phyloP scores from a whole-genome alignment of 2,797 vertebrate genomes.

The Australoheros facetus region DNA sequence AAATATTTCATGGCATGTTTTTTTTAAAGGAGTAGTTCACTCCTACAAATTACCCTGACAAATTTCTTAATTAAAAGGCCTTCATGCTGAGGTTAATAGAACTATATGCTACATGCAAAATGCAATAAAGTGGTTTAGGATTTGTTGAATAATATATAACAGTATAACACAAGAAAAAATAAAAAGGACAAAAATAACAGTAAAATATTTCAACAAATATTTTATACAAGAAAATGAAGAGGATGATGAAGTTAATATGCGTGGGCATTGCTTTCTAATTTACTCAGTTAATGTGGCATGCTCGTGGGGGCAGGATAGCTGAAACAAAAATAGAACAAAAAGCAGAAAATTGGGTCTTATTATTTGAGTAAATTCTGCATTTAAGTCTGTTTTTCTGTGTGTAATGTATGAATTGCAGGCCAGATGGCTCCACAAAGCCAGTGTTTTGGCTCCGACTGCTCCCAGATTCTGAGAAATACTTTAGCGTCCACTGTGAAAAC shows the following conservation, averaged over 20 bases:
- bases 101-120: not conserved
- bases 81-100: not conserved
- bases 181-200: not conserved
- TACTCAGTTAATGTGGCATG: not conserved
- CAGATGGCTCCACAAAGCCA: conserved; percentile 38
- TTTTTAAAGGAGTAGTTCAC: conserved; percentile 48
- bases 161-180: not conserved
- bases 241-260: not conserved
- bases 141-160: not conserved
- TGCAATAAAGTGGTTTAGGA: not conserved
- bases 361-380: conserved; percentile 10
- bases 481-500: conserved; percentile 11
- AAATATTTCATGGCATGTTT: conserved; percentile 61
- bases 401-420: conserved; percentile 6
- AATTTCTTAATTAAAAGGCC: not conserved
- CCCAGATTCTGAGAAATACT: conserved; percentile 40
- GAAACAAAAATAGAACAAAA: not conserved
- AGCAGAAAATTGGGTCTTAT: conserved; percentile 8
- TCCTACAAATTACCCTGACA: conserved; percentile 3
- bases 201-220: not conserved
- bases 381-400: conserved; percentile 11
- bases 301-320: not conserved
- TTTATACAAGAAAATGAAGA: not conserved
- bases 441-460: conserved; percentile 50
- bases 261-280: not conserved